Base-by-base conservation (phyloP, 2,888 invertebrate genomes). In the Apotomis betuletana region DNA sequence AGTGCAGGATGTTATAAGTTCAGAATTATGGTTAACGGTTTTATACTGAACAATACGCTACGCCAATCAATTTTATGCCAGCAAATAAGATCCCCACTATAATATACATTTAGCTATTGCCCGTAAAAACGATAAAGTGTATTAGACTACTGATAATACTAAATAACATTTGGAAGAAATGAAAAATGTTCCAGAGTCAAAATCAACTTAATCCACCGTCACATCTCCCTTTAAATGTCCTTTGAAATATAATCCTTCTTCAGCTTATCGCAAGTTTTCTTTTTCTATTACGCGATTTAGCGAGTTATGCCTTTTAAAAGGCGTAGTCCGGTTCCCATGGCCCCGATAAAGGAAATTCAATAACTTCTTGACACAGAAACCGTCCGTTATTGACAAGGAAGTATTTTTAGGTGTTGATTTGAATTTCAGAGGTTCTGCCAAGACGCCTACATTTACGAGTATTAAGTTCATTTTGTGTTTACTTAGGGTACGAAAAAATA, bases 281-380 rank as follows among this genome's bases (percentile, higher is more conserved):
- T 59, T 59, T 59, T 2, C 15, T n/a, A 41, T 59, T 41, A 59
- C 6, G 12, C 3, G 8, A 4, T 44, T 13, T 9, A 12, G 6
- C n/a, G 13, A 10, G 41, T 38, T 59, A 59, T 10, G 41, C 3
- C 59, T 8, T 59, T 59, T n/a, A n/a, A 44, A 44, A 44, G 13
- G 5, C 46, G 13, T 60, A n/a, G 51, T 27, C 10, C 0, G 57
- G 12, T 46, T 58, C 57, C 57, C 69, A 51, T 57, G 69, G 62
- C 57, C 62, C 36, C 49, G 62, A 69, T 61, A 55, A 65, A 46
- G 68, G 51, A 73, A 71, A 71, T 73, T 65, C 73, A 70, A 74
- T 73, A 73, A 70, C 58, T 68, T 49, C 58, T 61, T 44, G 64
- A 57, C 68, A 69, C 57, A 51, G 62, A 57, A 62, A 69, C 62